phyloP scores from a whole-genome alignment of 2,888 invertebrate genomes.

The Ypsolopha sequella region DNA sequence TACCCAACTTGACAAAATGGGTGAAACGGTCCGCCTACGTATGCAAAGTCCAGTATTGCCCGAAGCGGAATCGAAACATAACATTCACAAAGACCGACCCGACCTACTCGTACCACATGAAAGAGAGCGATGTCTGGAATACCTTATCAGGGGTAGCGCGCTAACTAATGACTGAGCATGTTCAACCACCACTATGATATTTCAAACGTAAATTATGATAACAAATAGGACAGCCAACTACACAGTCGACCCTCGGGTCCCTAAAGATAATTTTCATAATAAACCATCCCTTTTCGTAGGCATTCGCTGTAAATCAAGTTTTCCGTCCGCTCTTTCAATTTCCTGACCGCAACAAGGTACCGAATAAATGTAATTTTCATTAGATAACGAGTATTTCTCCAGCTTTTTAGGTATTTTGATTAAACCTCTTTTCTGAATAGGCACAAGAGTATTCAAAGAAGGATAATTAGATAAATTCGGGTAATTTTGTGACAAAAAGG shows the following conservation, averaged over 20 bases:
- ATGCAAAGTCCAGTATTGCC: not conserved
- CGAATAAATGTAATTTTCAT: constrained; percentile 47
- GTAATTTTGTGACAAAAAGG: constrained; percentile 1
- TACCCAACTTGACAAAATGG: not conserved
- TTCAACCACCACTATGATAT: not conserved
- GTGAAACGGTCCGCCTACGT: not conserved
- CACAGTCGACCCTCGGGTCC: constrained; percentile 11
- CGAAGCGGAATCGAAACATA: not conserved
- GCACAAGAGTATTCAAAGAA: not conserved
- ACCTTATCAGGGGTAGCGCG: not conserved
- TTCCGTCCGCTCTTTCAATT: constrained; percentile 57
- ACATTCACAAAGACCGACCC: too few species aligned
- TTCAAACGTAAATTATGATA: constrained; percentile 8
- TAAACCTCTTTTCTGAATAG: constrained; percentile 7
- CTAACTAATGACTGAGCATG: not conserved
- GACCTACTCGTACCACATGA: too few species aligned
- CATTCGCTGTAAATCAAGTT: constrained; percentile 60
- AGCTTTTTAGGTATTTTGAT: constrained; percentile 27
- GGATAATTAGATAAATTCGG: not conserved
- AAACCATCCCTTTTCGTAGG: constrained; percentile 57
- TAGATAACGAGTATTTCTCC: constrained; percentile 26
- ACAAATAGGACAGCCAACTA: constrained; percentile 6
- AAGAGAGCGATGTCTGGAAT: not conserved
- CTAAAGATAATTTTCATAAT: constrained; percentile 56
- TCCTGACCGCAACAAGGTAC: constrained; percentile 55